A percentile compares a stretch with the other conserved stretches of the same genome.
These are phyloP conservation scores for Drosophila azteca DNA, from an alignment of 1,140 invertebrate species.

Conservation along the genomic window DNA sequence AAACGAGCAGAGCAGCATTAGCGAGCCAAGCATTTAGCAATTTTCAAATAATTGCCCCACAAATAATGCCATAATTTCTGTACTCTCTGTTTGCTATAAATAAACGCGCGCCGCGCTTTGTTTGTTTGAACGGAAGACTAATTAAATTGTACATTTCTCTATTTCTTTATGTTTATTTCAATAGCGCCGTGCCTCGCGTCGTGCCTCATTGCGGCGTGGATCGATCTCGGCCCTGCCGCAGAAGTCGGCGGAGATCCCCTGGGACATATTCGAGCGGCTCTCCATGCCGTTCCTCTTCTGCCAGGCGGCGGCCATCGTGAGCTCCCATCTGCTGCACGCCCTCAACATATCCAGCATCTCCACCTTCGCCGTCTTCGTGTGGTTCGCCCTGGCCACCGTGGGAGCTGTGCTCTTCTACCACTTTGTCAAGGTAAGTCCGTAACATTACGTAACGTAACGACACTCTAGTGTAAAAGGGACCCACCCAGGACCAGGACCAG, in stretches of 20 bases:
- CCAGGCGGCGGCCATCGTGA: slow-evolving; percentile 89
- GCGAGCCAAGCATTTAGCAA: slow-evolving; percentile 19
- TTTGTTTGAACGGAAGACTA: slow-evolving; percentile 37
- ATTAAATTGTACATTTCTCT: slow-evolving; percentile 33
- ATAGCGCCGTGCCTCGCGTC: slow-evolving; percentile 77
- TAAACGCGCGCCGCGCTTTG: too few species aligned
- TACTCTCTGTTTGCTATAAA: too few species aligned
- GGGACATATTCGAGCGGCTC: slow-evolving; percentile 91
- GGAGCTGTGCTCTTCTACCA: slow-evolving; percentile 91
- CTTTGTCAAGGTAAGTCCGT: slow-evolving; percentile 89
- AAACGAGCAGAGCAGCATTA: slow-evolving; percentile 46
- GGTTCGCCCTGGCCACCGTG: slow-evolving; percentile 88
- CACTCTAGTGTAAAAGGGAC: slow-evolving; percentile 31
- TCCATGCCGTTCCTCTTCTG: slow-evolving; percentile 90
- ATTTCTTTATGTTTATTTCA: slow-evolving; percentile 7
- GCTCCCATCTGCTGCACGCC: slow-evolving; percentile 88
- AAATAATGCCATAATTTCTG: slow-evolving; percentile 18
- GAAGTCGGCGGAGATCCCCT: slow-evolving; percentile 86
- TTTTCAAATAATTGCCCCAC: slow-evolving; percentile 55
- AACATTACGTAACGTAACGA: neutral
- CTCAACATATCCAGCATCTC: slow-evolving; percentile 89
- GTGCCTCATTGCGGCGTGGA: slow-evolving; percentile 76
- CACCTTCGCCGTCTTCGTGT: slow-evolving; percentile 89
- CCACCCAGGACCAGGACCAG: too few species aligned
- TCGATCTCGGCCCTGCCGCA: slow-evolving; percentile 79